These are phyloP conservation scores for Galago senegalensis DNA, from an alignment of 2,797 vertebrate genomes.

Conservation along the genomic window DNA sequence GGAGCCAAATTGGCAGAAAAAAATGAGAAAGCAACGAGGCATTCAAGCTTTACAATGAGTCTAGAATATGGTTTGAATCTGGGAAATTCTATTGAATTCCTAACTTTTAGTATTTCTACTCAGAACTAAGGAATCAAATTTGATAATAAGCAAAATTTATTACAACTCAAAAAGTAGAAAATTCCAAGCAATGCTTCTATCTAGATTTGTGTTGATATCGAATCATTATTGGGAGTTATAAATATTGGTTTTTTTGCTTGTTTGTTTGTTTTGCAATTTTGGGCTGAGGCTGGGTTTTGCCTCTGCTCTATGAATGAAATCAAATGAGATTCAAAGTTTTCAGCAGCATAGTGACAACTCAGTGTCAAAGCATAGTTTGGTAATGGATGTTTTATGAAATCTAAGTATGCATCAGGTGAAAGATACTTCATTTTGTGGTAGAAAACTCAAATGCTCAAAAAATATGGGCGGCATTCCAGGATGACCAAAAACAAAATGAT, in stretches of 20 bases:
- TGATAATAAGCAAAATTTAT: neutral
- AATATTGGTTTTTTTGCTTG: neutral
- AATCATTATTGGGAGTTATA: neutral
- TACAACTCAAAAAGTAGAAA: neutral
- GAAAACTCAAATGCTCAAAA: neutral
- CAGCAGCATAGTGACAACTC: neutral
- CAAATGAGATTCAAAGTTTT: neutral
- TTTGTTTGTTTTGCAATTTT: no score
- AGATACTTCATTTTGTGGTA: neutral
- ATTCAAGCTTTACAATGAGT: neutral
- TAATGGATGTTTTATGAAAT: conserved; percentile 28
- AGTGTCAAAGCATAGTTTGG: neutral
- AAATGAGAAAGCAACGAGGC: neutral
- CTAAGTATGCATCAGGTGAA: neutral
- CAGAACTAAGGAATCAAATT: neutral
- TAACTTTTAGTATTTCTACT: neutral
- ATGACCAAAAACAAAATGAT: neutral
- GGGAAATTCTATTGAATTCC: neutral
- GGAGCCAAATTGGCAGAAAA: neutral
- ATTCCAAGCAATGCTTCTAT: neutral
- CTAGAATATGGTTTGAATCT: neutral
- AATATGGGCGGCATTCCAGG: neutral
- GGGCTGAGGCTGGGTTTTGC: no score
- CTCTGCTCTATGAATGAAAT: neutral
- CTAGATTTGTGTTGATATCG: neutral